Conservation (phyloP, 1,140 invertebrate genomes). For the Maniola jurtina region DNA sequence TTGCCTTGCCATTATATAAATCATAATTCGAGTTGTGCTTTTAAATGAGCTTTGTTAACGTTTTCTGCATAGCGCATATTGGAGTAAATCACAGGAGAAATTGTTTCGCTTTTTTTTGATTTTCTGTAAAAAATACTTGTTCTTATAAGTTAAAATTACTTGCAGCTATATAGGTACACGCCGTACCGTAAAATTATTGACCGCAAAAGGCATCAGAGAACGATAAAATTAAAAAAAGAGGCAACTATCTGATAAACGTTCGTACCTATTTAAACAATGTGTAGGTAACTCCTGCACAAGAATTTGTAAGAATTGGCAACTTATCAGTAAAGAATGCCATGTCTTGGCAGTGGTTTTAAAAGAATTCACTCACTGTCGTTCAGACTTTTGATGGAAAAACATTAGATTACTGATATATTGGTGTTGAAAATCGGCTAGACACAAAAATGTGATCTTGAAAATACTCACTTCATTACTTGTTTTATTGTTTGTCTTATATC, state of each 20-base stretch:
- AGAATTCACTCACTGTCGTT: conserved; percentile 17
- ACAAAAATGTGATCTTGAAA: conserved; percentile 4
- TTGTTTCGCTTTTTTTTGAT: neutral
- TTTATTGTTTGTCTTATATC: neutral
- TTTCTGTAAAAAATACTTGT: neutral
- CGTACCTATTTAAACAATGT: neutral
- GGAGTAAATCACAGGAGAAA: conserved; percentile 2
- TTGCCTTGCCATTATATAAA: conserved; percentile 36
- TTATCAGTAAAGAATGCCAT: conserved; percentile 12
- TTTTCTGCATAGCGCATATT: conserved; percentile 4
- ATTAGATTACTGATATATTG: neutral
- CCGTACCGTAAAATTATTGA: no score
- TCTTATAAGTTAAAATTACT: no score
- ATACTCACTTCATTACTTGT: neutral
- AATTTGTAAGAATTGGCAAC: conserved; percentile 23
- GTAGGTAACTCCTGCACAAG: conserved; percentile 6
- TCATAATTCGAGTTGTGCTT: conserved; percentile 31
- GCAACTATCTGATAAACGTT: neutral
- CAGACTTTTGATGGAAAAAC: neutral
- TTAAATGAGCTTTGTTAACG: conserved; percentile 26
- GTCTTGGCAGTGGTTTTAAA: conserved; percentile 16
- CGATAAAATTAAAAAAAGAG: no score
- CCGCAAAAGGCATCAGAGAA: no score
- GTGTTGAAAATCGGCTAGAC: neutral
- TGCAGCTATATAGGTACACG: no score